These are phyloP conservation scores for Trididemnum nubilum DNA, from an alignment of 23 tunicate species.

Conservation along the genomic window DNA sequence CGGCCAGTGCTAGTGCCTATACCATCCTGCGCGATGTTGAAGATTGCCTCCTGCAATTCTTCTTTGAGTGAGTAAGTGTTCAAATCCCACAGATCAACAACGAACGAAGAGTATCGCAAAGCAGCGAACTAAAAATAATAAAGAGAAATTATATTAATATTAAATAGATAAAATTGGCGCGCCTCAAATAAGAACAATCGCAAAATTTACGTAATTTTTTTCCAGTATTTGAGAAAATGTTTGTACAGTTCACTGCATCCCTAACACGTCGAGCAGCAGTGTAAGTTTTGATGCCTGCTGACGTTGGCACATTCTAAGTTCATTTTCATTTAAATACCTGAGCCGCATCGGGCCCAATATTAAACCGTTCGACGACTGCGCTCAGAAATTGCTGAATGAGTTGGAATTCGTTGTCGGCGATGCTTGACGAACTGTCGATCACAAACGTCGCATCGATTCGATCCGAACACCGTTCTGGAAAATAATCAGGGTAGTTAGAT, in stretches of 20 bases:
- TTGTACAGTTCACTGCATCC: no score
- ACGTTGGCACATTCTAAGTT: no score
- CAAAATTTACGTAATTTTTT: not conserved
- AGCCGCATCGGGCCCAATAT: slow-evolving; percentile 63
- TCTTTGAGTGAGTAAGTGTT: slow-evolving; percentile 22
- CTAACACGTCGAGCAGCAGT: no score
- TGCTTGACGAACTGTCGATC: slow-evolving; percentile 88
- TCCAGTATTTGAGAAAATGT: no score
- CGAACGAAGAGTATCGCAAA: slow-evolving; percentile 61
- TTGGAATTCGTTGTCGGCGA: slow-evolving; percentile 46
- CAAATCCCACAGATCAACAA: slow-evolving; percentile 73
- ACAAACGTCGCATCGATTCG: slow-evolving; percentile 79
- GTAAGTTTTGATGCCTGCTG: no score
- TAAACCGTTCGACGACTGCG: slow-evolving; percentile 45
- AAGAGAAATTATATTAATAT: no score
- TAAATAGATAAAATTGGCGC: not conserved
- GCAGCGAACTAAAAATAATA: slow-evolving; percentile 65
- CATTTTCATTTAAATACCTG: no score
- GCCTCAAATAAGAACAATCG: no score
- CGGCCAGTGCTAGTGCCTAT: slow-evolving; percentile 62
- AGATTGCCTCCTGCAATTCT: slow-evolving; percentile 39
- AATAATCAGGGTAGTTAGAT: no score
- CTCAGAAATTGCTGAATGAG: slow-evolving; percentile 42
- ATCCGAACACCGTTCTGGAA: slow-evolving; percentile 71
- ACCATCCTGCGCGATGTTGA: slow-evolving; percentile 64